Evolutionary conservation across 2,113 vertebrate genomes (phyloP).

Genomic region (Tachysurus vachellii): DNA sequence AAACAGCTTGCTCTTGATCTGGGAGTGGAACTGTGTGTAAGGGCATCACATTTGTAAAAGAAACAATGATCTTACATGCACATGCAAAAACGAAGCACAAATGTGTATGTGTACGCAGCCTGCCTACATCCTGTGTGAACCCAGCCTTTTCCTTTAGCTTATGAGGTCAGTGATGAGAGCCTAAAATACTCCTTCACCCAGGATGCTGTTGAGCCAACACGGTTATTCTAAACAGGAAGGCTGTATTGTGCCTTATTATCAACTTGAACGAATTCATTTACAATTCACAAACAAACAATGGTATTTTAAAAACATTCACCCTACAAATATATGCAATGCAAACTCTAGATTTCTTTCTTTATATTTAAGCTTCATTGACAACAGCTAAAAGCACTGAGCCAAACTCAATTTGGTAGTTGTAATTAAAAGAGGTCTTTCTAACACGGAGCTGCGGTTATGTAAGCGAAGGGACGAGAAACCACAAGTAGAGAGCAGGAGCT

Average conservation of each 20-base stretch:
- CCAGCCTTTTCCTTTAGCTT: constrained; percentile 28
- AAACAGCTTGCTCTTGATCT: neutral
- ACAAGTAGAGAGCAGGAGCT: neutral
- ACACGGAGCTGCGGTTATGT: neutral
- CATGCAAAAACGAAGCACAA: neutral
- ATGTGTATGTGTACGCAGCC: neutral
- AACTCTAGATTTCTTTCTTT: neutral
- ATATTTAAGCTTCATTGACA: neutral
- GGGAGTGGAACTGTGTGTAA: neutral
- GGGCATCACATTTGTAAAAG: neutral
- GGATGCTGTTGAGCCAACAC: neutral
- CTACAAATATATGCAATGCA: neutral
- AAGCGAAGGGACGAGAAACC: constrained; percentile 3
- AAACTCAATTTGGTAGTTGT: neutral
- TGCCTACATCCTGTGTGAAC: constrained; percentile 50
- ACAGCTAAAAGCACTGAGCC: neutral
- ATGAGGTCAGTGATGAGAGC: constrained; percentile 8
- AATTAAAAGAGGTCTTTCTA: neutral
- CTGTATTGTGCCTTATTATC: neutral
- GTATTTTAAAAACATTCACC: neutral
- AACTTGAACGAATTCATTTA: neutral
- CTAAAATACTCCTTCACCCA: constrained; percentile 18
- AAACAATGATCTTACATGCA: constrained; percentile 15
- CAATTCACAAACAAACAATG: neutral
- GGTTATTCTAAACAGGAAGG: constrained; percentile 23